phyloP scores from a whole-genome alignment of 1,140 invertebrate species.

The Trypoxylus dichotomus region DNA sequence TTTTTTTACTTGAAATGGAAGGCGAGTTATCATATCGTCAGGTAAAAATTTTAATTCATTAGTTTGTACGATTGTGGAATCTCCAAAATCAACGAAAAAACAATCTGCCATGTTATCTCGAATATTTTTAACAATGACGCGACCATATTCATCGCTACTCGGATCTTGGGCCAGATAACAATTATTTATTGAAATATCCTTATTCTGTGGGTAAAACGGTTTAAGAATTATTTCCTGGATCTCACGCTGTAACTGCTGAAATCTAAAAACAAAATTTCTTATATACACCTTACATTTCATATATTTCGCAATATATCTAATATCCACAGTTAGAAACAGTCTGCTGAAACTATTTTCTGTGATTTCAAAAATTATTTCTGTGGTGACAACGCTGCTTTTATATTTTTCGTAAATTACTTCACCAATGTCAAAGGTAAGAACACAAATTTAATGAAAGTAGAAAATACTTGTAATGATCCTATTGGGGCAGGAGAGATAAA shows the following conservation, averaged over 20 bases:
- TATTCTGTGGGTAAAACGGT: conserved; percentile 17
- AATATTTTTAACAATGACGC: conserved; percentile 20
- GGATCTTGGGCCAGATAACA: conserved; percentile 32
- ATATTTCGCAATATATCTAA: not conserved
- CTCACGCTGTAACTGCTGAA: conserved; percentile 40
- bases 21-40: conserved; percentile 2
- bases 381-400: too few relatives aligned
- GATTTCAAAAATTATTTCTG: too few relatives aligned
- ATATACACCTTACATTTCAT: not conserved
- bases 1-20: conserved; percentile 32
- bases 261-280: conserved; percentile 36
- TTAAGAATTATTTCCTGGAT: conserved; percentile 34
- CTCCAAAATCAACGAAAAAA: conserved; percentile 33
- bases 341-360: not conserved
- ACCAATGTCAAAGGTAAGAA: too few relatives aligned
- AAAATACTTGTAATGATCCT: too few relatives aligned
- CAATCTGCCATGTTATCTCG: conserved; percentile 7
- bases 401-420: too few relatives aligned
- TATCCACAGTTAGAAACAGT: not conserved
- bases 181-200: conserved; percentile 18
- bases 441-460: too few relatives aligned
- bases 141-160: not conserved
- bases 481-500: too few relatives aligned
- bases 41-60: conserved; percentile 26
- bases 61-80: not conserved